Conservation (phyloP, 2,888 invertebrate genomes). For the Nebria brevicollis region DNA sequence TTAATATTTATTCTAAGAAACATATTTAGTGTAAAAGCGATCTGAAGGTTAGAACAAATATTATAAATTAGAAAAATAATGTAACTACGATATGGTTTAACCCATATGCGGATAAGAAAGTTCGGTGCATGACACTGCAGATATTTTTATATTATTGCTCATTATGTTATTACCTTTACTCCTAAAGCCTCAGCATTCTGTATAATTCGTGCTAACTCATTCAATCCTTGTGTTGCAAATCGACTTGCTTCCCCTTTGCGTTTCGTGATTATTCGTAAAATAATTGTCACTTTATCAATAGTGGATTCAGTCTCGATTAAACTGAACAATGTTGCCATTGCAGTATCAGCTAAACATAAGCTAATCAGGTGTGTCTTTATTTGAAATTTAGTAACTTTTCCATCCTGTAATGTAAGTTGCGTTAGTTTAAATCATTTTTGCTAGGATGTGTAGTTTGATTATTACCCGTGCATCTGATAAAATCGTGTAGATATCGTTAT, state of each 20-base stretch:
- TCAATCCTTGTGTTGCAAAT: constrained; percentile 75
- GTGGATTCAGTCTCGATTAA: constrained; percentile 76
- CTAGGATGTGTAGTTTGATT: no score
- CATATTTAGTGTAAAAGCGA: no score
- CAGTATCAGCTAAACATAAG: constrained; percentile 74
- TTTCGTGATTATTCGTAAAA: constrained; percentile 74
- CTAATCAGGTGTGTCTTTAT: constrained; percentile 75
- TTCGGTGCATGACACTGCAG: no score
- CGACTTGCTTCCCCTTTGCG: constrained; percentile 75
- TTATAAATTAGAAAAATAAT: no score
- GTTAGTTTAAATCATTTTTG: no score
- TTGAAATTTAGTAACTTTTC: constrained; percentile 75
- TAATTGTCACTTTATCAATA: constrained; percentile 69
- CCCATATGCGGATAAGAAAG: no score
- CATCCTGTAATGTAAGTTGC: constrained; percentile 63
- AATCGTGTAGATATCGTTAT: constrained; percentile 65
- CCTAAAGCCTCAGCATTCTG: constrained; percentile 78
- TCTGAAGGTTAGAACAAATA: no score
- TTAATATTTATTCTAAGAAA: no score
- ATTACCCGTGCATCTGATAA: constrained; percentile 64
- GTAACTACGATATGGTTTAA: no score
- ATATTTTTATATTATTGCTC: no score
- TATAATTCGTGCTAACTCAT: constrained; percentile 79
- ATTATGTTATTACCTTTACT: constrained; percentile 71
- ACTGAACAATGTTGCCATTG: constrained; percentile 71